Base-by-base conservation (phyloP, 1,140 invertebrate species). In the Chironomus striatipennis region DNA sequence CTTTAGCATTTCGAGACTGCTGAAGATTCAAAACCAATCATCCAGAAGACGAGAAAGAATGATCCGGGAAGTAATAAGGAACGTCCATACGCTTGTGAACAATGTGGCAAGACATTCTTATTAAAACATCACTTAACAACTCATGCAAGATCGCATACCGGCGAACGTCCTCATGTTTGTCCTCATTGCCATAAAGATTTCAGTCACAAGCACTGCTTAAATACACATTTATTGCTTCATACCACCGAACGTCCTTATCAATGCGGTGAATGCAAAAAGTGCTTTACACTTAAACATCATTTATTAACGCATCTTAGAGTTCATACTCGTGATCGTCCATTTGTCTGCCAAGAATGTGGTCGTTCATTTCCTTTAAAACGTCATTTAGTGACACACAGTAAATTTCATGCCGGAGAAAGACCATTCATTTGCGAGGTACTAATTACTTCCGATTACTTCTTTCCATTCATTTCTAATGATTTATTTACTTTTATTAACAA, bases 341-440 rank as follows among this genome's bases (percentile, higher is more conserved):
- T 93, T 79, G 86, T 91, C 18, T 94, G 93, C 82, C 85, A 81
- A 73, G 90, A 93, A 81, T 94, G 93, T 83, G 92, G 91, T 2
- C 86, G 90, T 74, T 87, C 90, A 72, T 95, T 95, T 83, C 90
- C 91, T 0, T 82, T 93, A 18, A 92, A 92, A 81, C 86, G 91
- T 74, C 91, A 93, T 77, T 83, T 94, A n/a, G 91, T 92, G 15
- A 93, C 91, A 65, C 92, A 94, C 82, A 90, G 88, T 82, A 92
- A 93, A 84, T 93, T 92, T 80, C 94, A 96, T 83, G 94, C 90
- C 74, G 93, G 93, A 12, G 91, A 94, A 79, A 85, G 93, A 76
- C 93, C 94, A 7, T 96, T 89, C 81, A 90, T 93, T 47, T 96
- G 94, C 82, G 89, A 90, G 6, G 64, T 67, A 18, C 3, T 17